Conservation (phyloP, 2,797 vertebrate species). For the Brachymystax lenok region DNA sequence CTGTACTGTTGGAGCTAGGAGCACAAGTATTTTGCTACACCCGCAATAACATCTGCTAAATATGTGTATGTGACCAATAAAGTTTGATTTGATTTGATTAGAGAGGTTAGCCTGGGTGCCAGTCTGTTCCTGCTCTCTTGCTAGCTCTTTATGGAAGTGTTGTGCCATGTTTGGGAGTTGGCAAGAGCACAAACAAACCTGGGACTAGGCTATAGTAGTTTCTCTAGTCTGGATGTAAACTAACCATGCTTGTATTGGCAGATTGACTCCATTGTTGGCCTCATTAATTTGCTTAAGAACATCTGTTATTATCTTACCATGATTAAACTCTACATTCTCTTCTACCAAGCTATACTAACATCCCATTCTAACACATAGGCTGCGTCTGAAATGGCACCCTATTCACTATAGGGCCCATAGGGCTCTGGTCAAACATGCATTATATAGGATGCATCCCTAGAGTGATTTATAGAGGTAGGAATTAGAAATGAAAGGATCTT, state of each 20-base stretch:
- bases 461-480: not conserved
- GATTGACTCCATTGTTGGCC: not conserved
- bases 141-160: not conserved
- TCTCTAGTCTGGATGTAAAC: not conserved
- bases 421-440: not conserved
- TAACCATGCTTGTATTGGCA: not conserved
- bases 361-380: not conserved
- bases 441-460: not conserved
- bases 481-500: not conserved
- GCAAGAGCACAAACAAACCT: too few relatives aligned
- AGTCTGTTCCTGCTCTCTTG: not conserved
- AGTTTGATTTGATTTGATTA: too few relatives aligned
- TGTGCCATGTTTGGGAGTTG: not conserved
- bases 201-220: not conserved
- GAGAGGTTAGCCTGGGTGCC: too few relatives aligned
- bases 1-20: too few relatives aligned
- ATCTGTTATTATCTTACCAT: not conserved
- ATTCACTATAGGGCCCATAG: not conserved
- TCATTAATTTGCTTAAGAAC: not conserved
- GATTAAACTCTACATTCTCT: constrained; percentile 1
- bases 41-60: too few relatives aligned
- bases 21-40: too few relatives aligned
- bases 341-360: not conserved
- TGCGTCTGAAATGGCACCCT: not conserved
- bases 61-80: too few relatives aligned